Evolutionary conservation across 2,888 invertebrate species (phyloP).

Genomic region (Amorpha juglandis): DNA sequence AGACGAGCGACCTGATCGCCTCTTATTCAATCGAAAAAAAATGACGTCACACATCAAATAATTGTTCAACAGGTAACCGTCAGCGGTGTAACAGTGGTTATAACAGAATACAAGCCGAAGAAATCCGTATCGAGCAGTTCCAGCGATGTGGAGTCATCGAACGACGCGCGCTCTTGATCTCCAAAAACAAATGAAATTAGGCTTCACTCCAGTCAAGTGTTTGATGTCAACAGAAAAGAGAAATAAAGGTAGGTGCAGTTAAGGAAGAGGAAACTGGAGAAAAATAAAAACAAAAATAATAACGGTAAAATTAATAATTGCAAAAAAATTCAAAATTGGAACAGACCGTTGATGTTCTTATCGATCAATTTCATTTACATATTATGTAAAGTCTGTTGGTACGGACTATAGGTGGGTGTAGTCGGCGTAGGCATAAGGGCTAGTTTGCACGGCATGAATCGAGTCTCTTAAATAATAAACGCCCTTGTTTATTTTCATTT

Average conservation of each 20-base stretch:
- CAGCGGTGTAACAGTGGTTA: conserved; percentile 97
- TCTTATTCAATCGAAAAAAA: neutral
- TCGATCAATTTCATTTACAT: neutral
- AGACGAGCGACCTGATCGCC: too few species aligned
- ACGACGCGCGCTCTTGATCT: conserved; percentile 77
- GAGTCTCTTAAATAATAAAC: neutral
- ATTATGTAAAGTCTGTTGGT: neutral
- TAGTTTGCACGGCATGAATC: neutral
- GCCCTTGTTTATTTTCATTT: neutral
- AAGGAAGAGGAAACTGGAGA: too few species aligned
- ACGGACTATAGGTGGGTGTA: neutral
- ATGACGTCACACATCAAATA: neutral
- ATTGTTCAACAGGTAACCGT: conserved; percentile 87
- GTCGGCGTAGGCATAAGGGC: neutral
- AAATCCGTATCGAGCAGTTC: conserved; percentile 77
- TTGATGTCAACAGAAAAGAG: neutral
- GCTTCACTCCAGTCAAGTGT: neutral
- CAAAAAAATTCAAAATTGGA: neutral
- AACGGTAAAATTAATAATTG: too few species aligned
- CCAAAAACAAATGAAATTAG: conserved; percentile 27
- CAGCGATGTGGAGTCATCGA: conserved; percentile 79
- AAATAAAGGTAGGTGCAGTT: too few species aligned
- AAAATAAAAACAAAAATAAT: too few species aligned
- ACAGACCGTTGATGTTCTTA: neutral
- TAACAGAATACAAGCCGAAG: conserved; percentile 97